Percentiles rank a stretch among this genome's conserved stretches.
Evolutionary conservation across 2,797 vertebrate genomes (phyloP).

Genomic region (Enteromius afrohamiltoni): DNA sequence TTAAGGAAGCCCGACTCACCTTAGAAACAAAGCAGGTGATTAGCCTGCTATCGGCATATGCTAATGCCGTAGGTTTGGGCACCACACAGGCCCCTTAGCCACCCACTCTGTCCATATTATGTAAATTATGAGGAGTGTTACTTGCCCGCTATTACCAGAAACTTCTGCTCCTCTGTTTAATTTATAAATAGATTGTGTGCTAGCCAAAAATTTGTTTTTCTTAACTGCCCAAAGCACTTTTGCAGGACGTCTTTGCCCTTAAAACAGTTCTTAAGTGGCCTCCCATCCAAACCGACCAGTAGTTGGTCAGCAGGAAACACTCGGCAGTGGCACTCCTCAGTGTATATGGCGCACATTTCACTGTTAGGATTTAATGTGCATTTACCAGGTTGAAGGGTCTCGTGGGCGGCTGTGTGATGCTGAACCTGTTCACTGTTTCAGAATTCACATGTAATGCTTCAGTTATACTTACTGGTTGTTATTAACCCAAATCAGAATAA

Average conservation of each 20-base stretch:
- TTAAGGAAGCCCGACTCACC: conserved; percentile 89
- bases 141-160: conserved; percentile 38
- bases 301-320: not conserved
- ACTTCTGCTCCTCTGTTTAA: conserved; percentile 42
- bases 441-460: conserved; percentile 48
- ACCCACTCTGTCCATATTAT: not conserved
- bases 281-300: conserved; percentile 21
- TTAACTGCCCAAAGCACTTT: conserved; percentile 45
- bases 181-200: conserved; percentile 52
- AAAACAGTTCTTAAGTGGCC: conserved; percentile 36
- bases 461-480: conserved; percentile 59
- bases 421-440: conserved; percentile 50
- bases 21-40: conserved; percentile 93
- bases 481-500: conserved; percentile 53
- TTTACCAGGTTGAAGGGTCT: conserved; percentile 29
- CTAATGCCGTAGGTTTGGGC: conserved; percentile 91
- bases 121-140: conserved; percentile 43
- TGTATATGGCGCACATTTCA: conserved; percentile 3
- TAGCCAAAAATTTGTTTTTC: conserved; percentile 27
- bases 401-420: conserved; percentile 6
- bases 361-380: conserved; percentile 30
- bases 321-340: conserved; percentile 7
- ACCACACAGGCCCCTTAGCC: conserved; percentile 87
- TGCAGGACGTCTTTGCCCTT: conserved; percentile 37
- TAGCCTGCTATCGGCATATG: conserved; percentile 89